A percentile compares a stretch with the other conserved stretches of the same genome.
phyloP scores from a whole-genome alignment of 2,888 invertebrate genomes.

The Caenorhabditis virilis region DNA sequence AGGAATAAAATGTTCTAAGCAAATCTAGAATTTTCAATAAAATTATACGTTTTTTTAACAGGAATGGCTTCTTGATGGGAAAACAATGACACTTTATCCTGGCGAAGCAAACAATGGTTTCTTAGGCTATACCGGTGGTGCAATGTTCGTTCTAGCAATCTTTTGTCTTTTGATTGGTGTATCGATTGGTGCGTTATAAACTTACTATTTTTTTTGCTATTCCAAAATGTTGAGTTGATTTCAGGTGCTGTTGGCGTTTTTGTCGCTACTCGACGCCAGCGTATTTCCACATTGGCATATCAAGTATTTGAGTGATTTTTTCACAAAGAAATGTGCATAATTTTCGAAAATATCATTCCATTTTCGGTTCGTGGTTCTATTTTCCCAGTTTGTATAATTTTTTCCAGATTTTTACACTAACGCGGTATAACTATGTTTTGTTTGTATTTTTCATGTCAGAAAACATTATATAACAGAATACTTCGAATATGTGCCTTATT shows the following conservation, averaged over 20 bases:
- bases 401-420: too few species aligned
- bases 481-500: not conserved
- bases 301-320: conserved; percentile 50
- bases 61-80: conserved; percentile 26
- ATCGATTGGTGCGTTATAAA: conserved; percentile 23
- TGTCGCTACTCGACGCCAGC: conserved; percentile 37
- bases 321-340: not conserved
- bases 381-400: too few species aligned
- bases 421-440: too few species aligned
- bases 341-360: not conserved
- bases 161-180: conserved; percentile 49
- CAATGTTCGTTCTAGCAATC: conserved; percentile 53
- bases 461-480: not conserved
- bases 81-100: conserved; percentile 26
- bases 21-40: too few species aligned
- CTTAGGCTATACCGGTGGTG: conserved; percentile 50
- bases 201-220: not conserved
- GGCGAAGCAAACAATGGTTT: conserved; percentile 20
- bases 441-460: not conserved
- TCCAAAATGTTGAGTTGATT: conserved; percentile 2
- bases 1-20: too few species aligned
- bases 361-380: too few species aligned
- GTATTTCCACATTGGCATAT: conserved; percentile 53
- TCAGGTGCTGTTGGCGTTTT: conserved; percentile 46
- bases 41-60: too few species aligned